Evolutionary conservation across 1,140 invertebrate genomes (phyloP), one percentile per base, ranked within the genome.

Genomic region (Drosophila ananassae): DNA sequence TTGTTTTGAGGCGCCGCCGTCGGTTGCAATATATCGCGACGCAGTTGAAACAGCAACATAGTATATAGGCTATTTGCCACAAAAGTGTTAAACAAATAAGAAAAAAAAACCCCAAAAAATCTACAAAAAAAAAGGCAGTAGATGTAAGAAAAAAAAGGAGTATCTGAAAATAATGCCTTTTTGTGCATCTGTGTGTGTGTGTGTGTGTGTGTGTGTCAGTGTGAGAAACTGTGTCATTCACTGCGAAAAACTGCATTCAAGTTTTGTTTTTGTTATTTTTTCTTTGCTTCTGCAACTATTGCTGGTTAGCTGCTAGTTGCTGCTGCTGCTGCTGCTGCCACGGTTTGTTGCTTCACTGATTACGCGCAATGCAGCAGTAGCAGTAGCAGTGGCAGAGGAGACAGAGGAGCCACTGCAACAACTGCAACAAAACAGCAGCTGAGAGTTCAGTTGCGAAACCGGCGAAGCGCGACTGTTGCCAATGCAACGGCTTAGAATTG

Each of bases 301-400:
- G 75, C 50, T 74, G 57, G 55, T 69, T 71, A 61, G 59, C 73
- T 77, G 61, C 53, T 17, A 63, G 58, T 48, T 69, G 39, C 17
- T 17, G 17, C 17, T 69, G 78, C 62, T 69, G 39, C 17, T 17
- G 17, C 17, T 69, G 78, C 62, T 84, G 79, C 84, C 79, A 89
- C 79, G 79, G 79, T 89, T 89, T 89, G 84, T 89, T 89, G 83
- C 83, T 89, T 89, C 83, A 89, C 83, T 89, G 83, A 89, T 89
- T 89, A 83, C 83, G 83, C 83, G 83, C 79, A 89, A 89, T 89
- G 83, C 79, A 89, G 76, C 79, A n/a, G 41, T 3, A 10, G 82
- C 24, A 46, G 72, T 61, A 56, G 66, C 47, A 55, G 39, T 17
- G 62, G 37, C 24, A 74, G 74, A 79, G 59, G 57, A 75, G 41